A percentile compares a stretch with the other conserved stretches of the same genome.
Evolutionary conservation across 2,888 invertebrate genomes (phyloP).

Genomic region (Caradrina kadenii): DNA sequence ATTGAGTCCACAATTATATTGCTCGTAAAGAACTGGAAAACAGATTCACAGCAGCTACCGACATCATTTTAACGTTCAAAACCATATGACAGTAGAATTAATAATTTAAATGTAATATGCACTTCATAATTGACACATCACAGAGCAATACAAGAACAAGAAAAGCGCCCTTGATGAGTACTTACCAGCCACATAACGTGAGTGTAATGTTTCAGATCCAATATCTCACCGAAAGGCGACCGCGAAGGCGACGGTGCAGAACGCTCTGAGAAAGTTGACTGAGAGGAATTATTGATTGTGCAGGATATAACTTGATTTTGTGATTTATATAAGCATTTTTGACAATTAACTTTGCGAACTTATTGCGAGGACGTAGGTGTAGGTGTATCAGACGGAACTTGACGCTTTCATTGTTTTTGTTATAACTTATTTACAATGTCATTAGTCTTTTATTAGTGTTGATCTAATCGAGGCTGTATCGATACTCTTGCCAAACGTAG

Average conservation of each 20-base stretch:
- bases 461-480: constrained; percentile 73
- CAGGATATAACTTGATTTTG: constrained; percentile 74
- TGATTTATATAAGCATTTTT: constrained; percentile 84
- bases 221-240: constrained; percentile 89
- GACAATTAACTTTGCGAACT: constrained; percentile 69
- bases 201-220: constrained; percentile 85
- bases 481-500: constrained; percentile 79
- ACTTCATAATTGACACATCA: constrained; percentile 62
- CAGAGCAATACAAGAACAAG: constrained; percentile 50
- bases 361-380: constrained; percentile 60
- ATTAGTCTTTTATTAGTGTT: constrained; percentile 59
- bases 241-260: constrained; percentile 90
- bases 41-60: constrained; percentile 50
- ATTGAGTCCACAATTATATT: constrained; percentile 53
- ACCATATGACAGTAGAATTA: constrained; percentile 61
- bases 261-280: constrained; percentile 89
- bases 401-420: constrained; percentile 70
- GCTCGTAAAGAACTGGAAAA: constrained; percentile 52
- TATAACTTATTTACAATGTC: constrained; percentile 61
- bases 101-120: constrained; percentile 59
- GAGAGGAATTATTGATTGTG: constrained; percentile 84
- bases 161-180: constrained; percentile 1
- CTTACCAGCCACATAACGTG: constrained; percentile 44
- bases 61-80: constrained; percentile 63
- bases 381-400: constrained; percentile 63